phyloP scores from a whole-genome alignment of 2,797 vertebrate species.

The Gymnothorax javanicus region DNA sequence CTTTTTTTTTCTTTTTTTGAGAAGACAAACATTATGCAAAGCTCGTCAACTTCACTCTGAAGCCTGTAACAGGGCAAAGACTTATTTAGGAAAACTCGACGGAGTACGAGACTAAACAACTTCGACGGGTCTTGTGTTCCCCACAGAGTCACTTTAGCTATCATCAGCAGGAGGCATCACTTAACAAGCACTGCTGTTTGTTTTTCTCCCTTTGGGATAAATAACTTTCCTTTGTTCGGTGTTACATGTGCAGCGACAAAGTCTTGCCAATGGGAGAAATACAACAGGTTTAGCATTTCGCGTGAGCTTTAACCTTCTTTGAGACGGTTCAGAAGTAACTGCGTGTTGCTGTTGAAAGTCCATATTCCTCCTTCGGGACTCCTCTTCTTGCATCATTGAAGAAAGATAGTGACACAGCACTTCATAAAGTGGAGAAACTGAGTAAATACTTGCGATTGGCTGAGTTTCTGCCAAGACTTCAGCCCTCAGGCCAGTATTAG shows the following conservation, averaged over 20 bases:
- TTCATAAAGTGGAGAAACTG: not conserved
- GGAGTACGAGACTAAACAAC: not conserved
- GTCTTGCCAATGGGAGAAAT: not conserved
- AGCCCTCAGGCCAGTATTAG: not conserved
- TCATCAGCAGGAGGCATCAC: not conserved
- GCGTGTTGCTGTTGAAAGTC: not conserved
- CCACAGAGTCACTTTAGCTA: not conserved
- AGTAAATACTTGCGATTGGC: not conserved
- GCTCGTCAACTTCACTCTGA: conserved; percentile 29
- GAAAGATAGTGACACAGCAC: not conserved
- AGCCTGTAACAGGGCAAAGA: conserved; percentile 29
- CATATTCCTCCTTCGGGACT: not conserved
- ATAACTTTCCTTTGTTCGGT: not conserved
- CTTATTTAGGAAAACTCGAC: not conserved
- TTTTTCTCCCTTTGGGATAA: conserved; percentile 8
- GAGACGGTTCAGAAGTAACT: not conserved
- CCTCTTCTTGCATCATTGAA: not conserved
- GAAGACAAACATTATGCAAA: conserved; percentile 37
- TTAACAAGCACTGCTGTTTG: not conserved
- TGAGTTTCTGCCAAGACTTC: not conserved
- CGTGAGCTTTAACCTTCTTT: not conserved
- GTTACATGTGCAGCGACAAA: not conserved
- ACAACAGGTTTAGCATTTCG: not conserved
- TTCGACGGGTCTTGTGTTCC: not conserved
- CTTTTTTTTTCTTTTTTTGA: not conserved